Base-by-base conservation (phyloP, 2,888 invertebrate genomes). In the Netelia inedita region DNA sequence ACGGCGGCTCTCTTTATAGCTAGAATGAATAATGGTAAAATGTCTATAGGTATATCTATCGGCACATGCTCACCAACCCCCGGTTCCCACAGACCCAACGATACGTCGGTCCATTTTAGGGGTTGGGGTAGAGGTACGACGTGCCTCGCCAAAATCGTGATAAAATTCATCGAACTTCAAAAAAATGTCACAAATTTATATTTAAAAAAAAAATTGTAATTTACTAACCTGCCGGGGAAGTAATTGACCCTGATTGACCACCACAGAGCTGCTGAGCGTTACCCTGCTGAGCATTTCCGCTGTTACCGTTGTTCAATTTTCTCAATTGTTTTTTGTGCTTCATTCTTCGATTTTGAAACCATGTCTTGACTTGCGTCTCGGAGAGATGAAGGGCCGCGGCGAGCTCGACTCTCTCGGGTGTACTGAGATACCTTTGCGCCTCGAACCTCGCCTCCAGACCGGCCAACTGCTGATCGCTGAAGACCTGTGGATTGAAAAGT, bases 291-390 rank as follows among this genome's bases (percentile, higher is more conserved):
- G 87, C 81, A 43, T 87, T 88, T 14, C 87, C 87, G n/a, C 88
- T 87, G 71, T 87, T 90, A 59, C 75, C 86, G 16, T 88, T 91
- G 88, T 96, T 96, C 81, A 96, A 94, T 90, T 97, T 97, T 89
- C 97, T 94, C 94, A 98, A 94, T 92, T 98, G 98, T 91, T 98
- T 98, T 95, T 98, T 98, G 94, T 98, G 98, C 93, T 98, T 98
- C 99, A 99, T 99, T 89, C 99, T 95, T 35, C 99, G 95, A 94
- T 99, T 99, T 94, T 99, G 99, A 94, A 99, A 99, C 99, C 99
- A 99, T 84, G 99, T 99, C 95, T 99, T 99, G 87, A 99, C 98
- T 95, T 99, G 96, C 0, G 99, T 99, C 94, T 99, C 99, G 14
- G 98, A 98, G 19, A 99, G 95, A 93, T 97, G 98, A 69, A 99